Evolutionary conservation across 2,113 vertebrate genomes (phyloP), one percentile per base, ranked within the genome.

Genomic region (Myiopsitta monachus): DNA sequence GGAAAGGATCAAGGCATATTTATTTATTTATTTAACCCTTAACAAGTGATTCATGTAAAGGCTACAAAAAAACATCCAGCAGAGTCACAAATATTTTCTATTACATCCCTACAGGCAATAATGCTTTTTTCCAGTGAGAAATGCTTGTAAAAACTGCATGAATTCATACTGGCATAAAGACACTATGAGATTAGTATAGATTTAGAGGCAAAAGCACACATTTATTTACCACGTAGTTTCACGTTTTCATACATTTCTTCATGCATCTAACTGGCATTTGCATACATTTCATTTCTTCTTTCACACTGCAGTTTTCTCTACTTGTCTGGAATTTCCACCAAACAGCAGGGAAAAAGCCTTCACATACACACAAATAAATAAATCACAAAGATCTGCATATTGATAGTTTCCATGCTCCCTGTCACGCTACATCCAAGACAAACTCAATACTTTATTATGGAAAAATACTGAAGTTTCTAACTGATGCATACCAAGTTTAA

Each of bases 11-110:
- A 47, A 18, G 7, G 26, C 8, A 4, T 16, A 54, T 5, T 51
- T 24, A 14, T 31, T n/a, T 18, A 8, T 70, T 21, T 28, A 30
- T 66, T 84, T 55, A 39, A 47, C 55, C 21, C 21, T 36, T 22
- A 46, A 4, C 41, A 70, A 54, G 16, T 2, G 18, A 70, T 8
- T 38, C 23, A 18, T 0, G 0, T 13, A 38, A 70, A 51, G 23
- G 21, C 73, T 24, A 24, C 51, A 46, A 17, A 49, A 14, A 49
- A 54, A 51, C 0, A 10, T 2, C 39, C 41, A 49, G 9, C 16
- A 11, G 30, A 69, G 17, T 47, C 41, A 47, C 49, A 19, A 55
- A 3, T 27, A 63, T 7, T 23, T 52, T 36, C 52, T 46, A 24
- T 68, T 47, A 47, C 8, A 31, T 5, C n/a, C 22, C 52, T 49